Base-by-base conservation (phyloP, 2,888 invertebrate species). In the Heteropelma amictum region DNA sequence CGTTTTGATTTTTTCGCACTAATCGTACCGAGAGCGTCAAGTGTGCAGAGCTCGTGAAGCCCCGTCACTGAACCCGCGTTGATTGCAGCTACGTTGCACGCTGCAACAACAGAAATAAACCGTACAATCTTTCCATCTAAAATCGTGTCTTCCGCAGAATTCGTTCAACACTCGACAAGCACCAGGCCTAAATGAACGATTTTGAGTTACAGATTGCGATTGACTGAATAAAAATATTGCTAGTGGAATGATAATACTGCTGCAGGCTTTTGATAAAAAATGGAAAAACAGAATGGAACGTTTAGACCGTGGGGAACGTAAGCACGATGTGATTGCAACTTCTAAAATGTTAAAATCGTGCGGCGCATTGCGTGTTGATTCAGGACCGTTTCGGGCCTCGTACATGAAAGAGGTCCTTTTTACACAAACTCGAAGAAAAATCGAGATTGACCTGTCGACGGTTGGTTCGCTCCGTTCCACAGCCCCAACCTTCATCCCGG, bases 11-110 rank as follows among this genome's bases (percentile, higher is more conserved):
- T 54, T 56, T 64, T 33, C 14, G 12, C n/a, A 8, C 26, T 63
- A 51, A 68, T 82, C 85, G 80, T 88, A 88, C 88, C 88, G 77
- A 87, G 81, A 76, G 78, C 83, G 73, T 88, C 88, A 79, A 88
- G 83, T 78, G 83, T 83, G 84, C 85, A 87, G 81, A 87, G 79
- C 70, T 88, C 88, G 79, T 87, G 84, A 78, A 86, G 82, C 67
- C 83, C 78, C 58, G 84, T 80, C 67, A 80, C 78, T 40, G 83
- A 76, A 72, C 77, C 77, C 38, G 81, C 79, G 77, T 77, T 80
- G 63, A 80, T 80, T 72, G 83, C 78, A 80, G 84, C 76, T 73
- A 83, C 79, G 81, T 86, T 86, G 83, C 87, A 85, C 63, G 82
- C 88, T 88, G 87, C 82, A 88, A 88, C 81, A 86, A 79, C 80